Percentiles rank a stretch among this genome's conserved stretches.
These are phyloP conservation scores for Rhaphigaster nebulosa DNA, from an alignment of 2,888 invertebrate species.

Conservation along the genomic window DNA sequence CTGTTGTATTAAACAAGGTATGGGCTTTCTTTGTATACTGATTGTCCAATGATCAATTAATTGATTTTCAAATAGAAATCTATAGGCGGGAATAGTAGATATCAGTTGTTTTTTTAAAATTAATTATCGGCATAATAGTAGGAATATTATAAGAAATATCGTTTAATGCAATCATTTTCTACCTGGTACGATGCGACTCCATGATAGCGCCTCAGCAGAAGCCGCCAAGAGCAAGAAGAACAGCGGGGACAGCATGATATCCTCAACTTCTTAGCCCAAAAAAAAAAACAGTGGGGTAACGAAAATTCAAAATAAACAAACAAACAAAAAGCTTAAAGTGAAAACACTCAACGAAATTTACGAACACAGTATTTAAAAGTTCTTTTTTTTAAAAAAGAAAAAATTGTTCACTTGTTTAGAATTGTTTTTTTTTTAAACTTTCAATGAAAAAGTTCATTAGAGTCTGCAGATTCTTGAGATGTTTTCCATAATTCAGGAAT, in stretches of 20 bases:
- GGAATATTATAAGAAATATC: too few species aligned
- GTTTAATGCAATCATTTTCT: neutral
- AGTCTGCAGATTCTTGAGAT: neutral
- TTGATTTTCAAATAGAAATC: too few species aligned
- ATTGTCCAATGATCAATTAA: too few species aligned
- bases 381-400: neutral
- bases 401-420: neutral
- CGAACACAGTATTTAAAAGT: neutral
- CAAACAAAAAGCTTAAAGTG: neutral
- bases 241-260: neutral
- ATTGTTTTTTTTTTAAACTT: neutral
- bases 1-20: too few species aligned
- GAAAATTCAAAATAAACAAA: constrained; percentile 18
- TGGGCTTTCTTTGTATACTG: too few species aligned
- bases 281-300: neutral
- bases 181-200: constrained; percentile 48
- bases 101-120: too few species aligned
- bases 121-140: too few species aligned
- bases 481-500: neutral
- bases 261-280: constrained; percentile 25
- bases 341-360: neutral
- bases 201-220: neutral
- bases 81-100: too few species aligned
- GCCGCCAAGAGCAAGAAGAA: neutral
- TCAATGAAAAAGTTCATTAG: neutral